Percentiles rank a stretch among this genome's conserved stretches.
Evolutionary conservation across 92 coral and sea anemone species (phyloP).

Genomic region (Montipora capitata): DNA sequence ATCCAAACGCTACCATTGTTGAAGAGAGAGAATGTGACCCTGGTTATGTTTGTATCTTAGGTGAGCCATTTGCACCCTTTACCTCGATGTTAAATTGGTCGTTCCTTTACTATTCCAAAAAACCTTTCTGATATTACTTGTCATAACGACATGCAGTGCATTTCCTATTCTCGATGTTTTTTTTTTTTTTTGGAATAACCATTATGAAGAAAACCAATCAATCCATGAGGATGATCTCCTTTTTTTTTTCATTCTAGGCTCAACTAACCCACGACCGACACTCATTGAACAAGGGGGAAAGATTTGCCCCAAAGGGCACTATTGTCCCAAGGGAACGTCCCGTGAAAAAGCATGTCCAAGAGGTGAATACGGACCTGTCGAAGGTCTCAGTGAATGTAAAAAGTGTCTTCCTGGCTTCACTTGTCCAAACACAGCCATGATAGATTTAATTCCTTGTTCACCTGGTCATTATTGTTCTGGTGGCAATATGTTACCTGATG

Average conservation of each 20-base stretch:
- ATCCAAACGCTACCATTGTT: constrained; percentile 85
- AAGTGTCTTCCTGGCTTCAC: constrained; percentile 87
- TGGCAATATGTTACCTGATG: constrained; percentile 64
- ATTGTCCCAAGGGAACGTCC: constrained; percentile 84
- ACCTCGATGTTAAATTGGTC: neutral
- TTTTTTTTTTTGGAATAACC: too few relatives aligned
- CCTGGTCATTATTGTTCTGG: constrained; percentile 92
- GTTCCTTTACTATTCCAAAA: too few relatives aligned
- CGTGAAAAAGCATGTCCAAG: constrained; percentile 85
- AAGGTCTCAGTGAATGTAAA: constrained; percentile 76
- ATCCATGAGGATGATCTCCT: neutral
- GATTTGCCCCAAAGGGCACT: constrained; percentile 90
- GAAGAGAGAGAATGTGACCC: constrained; percentile 84
- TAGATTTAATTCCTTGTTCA: constrained; percentile 82
- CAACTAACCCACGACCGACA: constrained; percentile 92
- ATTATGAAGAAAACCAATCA: neutral
- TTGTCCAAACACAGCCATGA: constrained; percentile 89
- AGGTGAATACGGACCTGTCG: constrained; percentile 75
- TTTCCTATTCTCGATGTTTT: too few relatives aligned
- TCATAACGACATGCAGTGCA: too few relatives aligned
- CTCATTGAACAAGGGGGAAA: constrained; percentile 84
- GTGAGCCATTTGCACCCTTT: constrained; percentile 1
- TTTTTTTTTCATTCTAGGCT: constrained; percentile 70
- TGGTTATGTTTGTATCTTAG: constrained; percentile 89
- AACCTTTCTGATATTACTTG: too few relatives aligned